phyloP scores from a whole-genome alignment of 2,888 invertebrate species.

The Melanophora roralis region DNA sequence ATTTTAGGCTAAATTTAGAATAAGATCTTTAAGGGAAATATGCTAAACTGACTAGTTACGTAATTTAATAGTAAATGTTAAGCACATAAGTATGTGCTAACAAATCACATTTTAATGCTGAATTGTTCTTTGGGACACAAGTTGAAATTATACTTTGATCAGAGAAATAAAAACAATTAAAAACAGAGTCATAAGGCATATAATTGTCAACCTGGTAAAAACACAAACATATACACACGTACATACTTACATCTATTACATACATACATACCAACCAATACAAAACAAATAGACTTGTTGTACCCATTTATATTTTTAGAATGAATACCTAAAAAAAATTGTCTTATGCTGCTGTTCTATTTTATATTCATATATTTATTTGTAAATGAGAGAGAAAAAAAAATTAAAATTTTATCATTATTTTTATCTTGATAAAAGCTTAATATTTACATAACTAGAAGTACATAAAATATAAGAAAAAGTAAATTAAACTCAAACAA shows the following conservation, averaged over 20 bases:
- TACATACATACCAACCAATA: neutral
- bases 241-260: neutral
- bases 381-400: slow-evolving; percentile 7
- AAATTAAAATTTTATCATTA: slow-evolving; percentile 17
- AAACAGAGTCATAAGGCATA: no score
- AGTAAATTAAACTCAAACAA: slow-evolving; percentile 5
- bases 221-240: neutral
- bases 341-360: neutral
- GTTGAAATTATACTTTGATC: neutral
- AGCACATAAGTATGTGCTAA: no score
- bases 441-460: slow-evolving; percentile 35
- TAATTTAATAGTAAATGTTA: no score
- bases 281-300: no score
- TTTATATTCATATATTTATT: neutral
- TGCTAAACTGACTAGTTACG: no score
- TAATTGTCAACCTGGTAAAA: no score
- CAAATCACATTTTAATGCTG: neutral
- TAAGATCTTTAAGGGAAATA: no score
- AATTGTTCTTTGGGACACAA: neutral
- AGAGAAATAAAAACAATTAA: neutral
- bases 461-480: slow-evolving; percentile 10
- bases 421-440: slow-evolving; percentile 32
- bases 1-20: no score
- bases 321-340: neutral
- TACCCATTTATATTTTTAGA: no score